These are phyloP conservation scores for Psammodynastes pulverulentus DNA, from an alignment of 2,113 vertebrate genomes.

Conservation along the genomic window DNA sequence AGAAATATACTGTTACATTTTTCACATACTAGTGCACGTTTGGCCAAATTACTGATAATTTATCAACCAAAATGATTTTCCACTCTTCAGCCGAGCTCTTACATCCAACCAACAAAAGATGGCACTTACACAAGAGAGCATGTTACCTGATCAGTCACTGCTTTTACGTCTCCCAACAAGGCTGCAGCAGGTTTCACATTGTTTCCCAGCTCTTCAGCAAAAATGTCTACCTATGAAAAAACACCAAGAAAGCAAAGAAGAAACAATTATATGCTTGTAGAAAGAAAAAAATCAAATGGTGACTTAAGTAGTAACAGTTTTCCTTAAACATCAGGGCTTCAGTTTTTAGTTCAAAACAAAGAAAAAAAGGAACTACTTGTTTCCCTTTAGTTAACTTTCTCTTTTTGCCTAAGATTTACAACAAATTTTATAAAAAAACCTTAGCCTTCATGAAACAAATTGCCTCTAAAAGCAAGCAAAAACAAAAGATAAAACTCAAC, in stretches of 20 bases:
- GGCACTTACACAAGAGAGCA: constrained; percentile 27
- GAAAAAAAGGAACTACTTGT: neutral
- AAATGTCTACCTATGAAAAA: constrained; percentile 84
- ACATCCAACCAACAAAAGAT: neutral
- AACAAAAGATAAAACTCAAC: neutral
- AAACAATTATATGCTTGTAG: neutral
- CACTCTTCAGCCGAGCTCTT: neutral
- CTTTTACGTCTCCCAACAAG: constrained; percentile 85
- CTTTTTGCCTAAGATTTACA: neutral
- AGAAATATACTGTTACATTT: neutral
- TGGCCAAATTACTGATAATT: neutral
- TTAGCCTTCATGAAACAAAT: neutral
- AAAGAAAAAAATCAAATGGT: neutral
- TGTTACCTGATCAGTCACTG: constrained; percentile 82
- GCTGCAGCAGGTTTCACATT: constrained; percentile 83
- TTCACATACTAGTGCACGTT: neutral
- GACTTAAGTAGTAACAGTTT: neutral
- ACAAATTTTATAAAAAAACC: neutral
- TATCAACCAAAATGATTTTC: neutral
- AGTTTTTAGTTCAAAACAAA: neutral
- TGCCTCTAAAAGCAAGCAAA: neutral
- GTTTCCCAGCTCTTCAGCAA: constrained; percentile 95
- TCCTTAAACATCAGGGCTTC: neutral
- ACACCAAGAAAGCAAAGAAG: neutral
- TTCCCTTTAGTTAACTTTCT: neutral